Percentiles rank a stretch among this genome's conserved stretches.
phyloP scores from a whole-genome alignment of 2,888 invertebrate genomes.

The Thalpophila matura region DNA sequence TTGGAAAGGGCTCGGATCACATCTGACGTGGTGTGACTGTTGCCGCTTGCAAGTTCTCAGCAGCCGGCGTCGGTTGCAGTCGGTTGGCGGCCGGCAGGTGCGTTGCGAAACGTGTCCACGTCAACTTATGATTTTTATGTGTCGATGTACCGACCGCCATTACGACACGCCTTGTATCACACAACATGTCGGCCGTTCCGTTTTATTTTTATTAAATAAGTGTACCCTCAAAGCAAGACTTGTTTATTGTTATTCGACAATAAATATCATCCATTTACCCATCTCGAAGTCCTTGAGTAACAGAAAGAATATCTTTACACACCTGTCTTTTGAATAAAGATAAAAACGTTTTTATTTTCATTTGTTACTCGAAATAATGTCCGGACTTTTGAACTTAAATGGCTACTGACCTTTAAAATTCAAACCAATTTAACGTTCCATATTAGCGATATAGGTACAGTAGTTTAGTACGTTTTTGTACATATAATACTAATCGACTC shows the following conservation, averaged over 20 bases:
- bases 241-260: constrained; percentile 65
- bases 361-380: constrained; percentile 53
- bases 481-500: constrained; percentile 13
- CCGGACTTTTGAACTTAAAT: constrained; percentile 60
- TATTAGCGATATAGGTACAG: neutral
- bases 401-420: constrained; percentile 55
- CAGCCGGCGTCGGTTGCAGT: constrained; percentile 52
- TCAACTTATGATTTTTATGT: constrained; percentile 83
- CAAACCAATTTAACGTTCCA: constrained; percentile 30
- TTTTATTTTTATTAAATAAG: constrained; percentile 67
- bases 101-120: constrained; percentile 79
- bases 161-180: constrained; percentile 79
- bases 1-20: constrained; percentile 53
- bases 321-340: constrained; percentile 62
- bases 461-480: constrained; percentile 9
- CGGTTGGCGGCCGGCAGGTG: constrained; percentile 73
- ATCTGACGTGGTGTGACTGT: constrained; percentile 38
- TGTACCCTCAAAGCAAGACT: constrained; percentile 51
- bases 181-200: constrained; percentile 75
- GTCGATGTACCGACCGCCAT: constrained; percentile 78
- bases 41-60: constrained; percentile 52
- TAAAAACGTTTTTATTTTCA: constrained; percentile 61
- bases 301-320: constrained; percentile 64
- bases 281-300: constrained; percentile 60
- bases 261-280: constrained; percentile 61